Base-by-base conservation (phyloP, 2,888 invertebrate species). In the Rhabditoides inermis region DNA sequence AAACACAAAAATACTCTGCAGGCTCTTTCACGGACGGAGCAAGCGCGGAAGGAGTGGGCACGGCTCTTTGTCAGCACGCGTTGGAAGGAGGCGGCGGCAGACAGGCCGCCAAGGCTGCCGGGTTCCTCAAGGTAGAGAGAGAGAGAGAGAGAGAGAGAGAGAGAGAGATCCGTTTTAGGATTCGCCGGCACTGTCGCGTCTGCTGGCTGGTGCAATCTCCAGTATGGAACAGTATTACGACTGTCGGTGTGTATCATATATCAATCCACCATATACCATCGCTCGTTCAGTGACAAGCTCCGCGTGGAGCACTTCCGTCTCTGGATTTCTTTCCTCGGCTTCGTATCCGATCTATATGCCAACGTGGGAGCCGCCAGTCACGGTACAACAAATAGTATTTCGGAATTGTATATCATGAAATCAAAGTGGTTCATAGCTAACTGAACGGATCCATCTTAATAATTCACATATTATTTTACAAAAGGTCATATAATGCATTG, bases 241-340 rank as follows among this genome's bases (percentile, higher is more conserved):
- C n/a, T n/a, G n/a, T n/a, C n/a, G n/a, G n/a, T n/a, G n/a, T n/a
- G n/a, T n/a, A n/a, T n/a, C n/a, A n/a, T n/a, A n/a, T n/a, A n/a
- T n/a, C n/a, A n/a, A n/a, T n/a, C n/a, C n/a, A n/a, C n/a, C n/a
- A n/a, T n/a, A n/a, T n/a, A n/a, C n/a, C n/a, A n/a, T n/a, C n/a
- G n/a, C n/a, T n/a, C 23, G 49, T 32, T 32, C 15, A 12, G 15
- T 32, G 10, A 10, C 18, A 59, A 66, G 39, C 63, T 72, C 6
- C 66, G 72, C 4, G 61, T 60, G 15, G 65, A 68, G 28, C 71
- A 71, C 41, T 65, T 73, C 55, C 58, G 65, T 20, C 65, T 70
- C 53, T 75, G 75, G 75, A 66, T 73, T 23, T 61, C 67, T 12
- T 72, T 71, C 44, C 59, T 75, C 32, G 65, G 59, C 45, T 71